Evolutionary conservation across 2,113 vertebrate species (phyloP).

Genomic region (Polyodon spathula): DNA sequence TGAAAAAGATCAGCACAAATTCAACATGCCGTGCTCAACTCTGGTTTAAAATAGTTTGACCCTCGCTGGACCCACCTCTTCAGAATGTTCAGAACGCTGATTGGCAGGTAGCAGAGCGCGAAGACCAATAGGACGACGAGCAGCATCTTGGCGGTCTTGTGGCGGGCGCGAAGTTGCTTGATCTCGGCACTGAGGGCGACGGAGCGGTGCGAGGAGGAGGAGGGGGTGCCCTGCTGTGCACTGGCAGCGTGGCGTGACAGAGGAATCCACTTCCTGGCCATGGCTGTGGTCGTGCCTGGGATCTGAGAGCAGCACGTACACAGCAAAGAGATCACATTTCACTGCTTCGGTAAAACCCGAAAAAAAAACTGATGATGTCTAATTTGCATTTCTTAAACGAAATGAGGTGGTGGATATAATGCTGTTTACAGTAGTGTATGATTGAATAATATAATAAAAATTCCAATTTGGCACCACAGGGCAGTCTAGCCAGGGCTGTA

Average conservation of each 20-base stretch:
- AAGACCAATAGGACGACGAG: slow-evolving; percentile 41
- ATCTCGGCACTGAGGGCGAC: slow-evolving; percentile 35
- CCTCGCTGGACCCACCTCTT: slow-evolving; percentile 28
- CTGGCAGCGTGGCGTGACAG: slow-evolving; percentile 9
- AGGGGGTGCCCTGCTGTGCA: background rate
- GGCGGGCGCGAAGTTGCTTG: slow-evolving; percentile 35
- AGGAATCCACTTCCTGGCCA: slow-evolving; percentile 37
- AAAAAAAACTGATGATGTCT: too few species aligned
- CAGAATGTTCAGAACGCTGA: slow-evolving; percentile 41
- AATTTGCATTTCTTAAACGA: too few species aligned
- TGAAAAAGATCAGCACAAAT: background rate
- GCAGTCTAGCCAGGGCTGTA: too few species aligned
- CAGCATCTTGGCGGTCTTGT: slow-evolving; percentile 41
- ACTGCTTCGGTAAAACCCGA: too few species aligned
- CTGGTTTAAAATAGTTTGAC: too few species aligned
- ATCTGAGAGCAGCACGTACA: slow-evolving; percentile 26
- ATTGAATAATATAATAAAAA: too few species aligned
- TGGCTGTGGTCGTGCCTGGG: slow-evolving; percentile 29
- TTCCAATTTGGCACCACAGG: too few species aligned
- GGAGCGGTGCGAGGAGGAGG: background rate
- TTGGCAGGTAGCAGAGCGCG: slow-evolving; percentile 41
- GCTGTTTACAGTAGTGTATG: too few species aligned
- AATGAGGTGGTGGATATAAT: too few species aligned
- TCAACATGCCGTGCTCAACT: background rate
- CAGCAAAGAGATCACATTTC: too few species aligned